Base-by-base conservation (phyloP, 2,797 vertebrate species). In the Acropternis orthonyx region DNA sequence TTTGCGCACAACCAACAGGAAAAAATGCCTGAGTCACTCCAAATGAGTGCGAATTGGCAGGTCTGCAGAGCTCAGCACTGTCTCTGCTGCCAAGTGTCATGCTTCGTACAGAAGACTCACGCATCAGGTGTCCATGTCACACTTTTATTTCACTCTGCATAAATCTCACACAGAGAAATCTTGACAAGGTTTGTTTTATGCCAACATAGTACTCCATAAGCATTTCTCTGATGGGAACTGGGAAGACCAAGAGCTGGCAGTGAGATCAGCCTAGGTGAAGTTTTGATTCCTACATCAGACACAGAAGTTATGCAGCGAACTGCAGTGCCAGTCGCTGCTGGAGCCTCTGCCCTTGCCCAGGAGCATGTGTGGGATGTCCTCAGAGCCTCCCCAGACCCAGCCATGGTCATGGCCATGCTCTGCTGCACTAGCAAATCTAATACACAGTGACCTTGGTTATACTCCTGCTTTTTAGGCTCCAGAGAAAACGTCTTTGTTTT, bases 131-230 rank as follows among this genome's bases (percentile, higher is more conserved):
- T 95, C 93, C 94, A 94, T 97, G 92, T 92, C 94, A 92, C 82
- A 94, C 95, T 97, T 97, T 95, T 95, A 95, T 83, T 95, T 93
- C 92, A 63, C 94, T 98, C 95, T 96, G 95, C 93, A 97, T 97
- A 97, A 94, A 97, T 96, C 96, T 97, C 94, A 94, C 65, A 93
- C 75, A 78, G 85, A 92, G 95, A 93, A 75, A 96, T 87, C 95
- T 96, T 73, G 92, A 95, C 94, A 97, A 85, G 96, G 94, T 96
- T 97, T 97, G 94, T 90, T 97, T 97, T 95, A 85, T 95, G 91
- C 95, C 95, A 96, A 44, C 92, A 76, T 51, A 93, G 84, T 81
- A 76, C 91, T 96, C 87, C 87, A 96, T 76, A 95, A 97, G 94
- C 88, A 95, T 77, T 94, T 91, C 93, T 96, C 88, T 88, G 93